Conservation (phyloP, 2,888 invertebrate species). For the Brassicogethes aeneus region DNA sequence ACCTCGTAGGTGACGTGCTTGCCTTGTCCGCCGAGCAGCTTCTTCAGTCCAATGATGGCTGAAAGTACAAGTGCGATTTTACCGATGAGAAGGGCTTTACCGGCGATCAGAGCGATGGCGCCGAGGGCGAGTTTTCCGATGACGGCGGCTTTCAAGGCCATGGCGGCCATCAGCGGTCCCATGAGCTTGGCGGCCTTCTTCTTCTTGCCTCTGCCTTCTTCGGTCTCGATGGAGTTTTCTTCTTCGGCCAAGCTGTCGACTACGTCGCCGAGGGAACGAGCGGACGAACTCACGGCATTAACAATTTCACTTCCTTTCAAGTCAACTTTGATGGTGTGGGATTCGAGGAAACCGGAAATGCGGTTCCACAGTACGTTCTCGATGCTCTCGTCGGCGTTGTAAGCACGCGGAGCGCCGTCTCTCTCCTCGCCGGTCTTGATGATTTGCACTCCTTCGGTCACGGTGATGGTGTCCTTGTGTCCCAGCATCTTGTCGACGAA, state of each 20-base stretch:
- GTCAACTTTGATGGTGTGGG: slow-evolving; percentile 76
- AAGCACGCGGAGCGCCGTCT: slow-evolving; percentile 69
- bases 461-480: slow-evolving; percentile 68
- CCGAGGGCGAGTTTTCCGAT: slow-evolving; percentile 70
- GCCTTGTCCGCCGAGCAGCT: slow-evolving; percentile 59
- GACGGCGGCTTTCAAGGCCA: slow-evolving; percentile 72
- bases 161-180: slow-evolving; percentile 64
- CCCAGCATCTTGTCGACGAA: slow-evolving; percentile 79
- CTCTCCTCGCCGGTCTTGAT: slow-evolving; percentile 61
- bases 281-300: slow-evolving; percentile 69
- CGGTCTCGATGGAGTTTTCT: slow-evolving; percentile 47
- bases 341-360: slow-evolving; percentile 65
- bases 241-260: slow-evolving; percentile 56
- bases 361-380: slow-evolving; percentile 58
- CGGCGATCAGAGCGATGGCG: slow-evolving; percentile 76
- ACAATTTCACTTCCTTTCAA: slow-evolving; percentile 77
- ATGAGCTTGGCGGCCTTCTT: slow-evolving; percentile 72
- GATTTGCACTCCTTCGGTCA: slow-evolving; percentile 77
- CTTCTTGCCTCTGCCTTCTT: slow-evolving; percentile 71
- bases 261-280: slow-evolving; percentile 69
- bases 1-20: slow-evolving; percentile 86
- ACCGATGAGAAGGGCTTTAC: slow-evolving; percentile 76
- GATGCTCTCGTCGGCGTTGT: slow-evolving; percentile 55
- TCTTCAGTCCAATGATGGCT: slow-evolving; percentile 76
- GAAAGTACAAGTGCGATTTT: slow-evolving; percentile 78